Evolutionary conservation across 2,888 invertebrate species (phyloP).

Genomic region (Steromphala cineraria): DNA sequence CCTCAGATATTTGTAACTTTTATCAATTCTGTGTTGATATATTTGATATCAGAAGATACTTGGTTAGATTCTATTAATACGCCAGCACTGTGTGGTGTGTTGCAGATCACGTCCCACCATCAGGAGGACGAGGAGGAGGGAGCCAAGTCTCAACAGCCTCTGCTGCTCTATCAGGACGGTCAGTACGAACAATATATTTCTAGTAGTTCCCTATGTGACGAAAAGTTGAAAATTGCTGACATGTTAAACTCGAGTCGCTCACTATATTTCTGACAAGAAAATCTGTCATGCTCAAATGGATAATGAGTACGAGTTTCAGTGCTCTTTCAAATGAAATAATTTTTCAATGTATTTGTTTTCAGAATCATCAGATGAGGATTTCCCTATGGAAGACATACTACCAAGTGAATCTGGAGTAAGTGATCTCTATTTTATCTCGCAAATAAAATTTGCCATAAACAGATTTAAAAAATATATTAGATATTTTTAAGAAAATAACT

Average conservation of each 20-base stretch:
- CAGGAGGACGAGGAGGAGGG: slow-evolving; percentile 57
- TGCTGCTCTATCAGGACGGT: slow-evolving; percentile 70
- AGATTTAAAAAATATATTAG: no score
- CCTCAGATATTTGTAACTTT: no score
- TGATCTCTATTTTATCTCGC: neutral
- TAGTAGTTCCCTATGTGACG: no score
- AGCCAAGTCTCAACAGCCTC: slow-evolving; percentile 46
- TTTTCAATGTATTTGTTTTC: slow-evolving; percentile 28
- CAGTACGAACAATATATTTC: slow-evolving; percentile 12
- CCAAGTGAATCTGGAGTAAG: slow-evolving; percentile 63
- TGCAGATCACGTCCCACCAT: slow-evolving; percentile 51
- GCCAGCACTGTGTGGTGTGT: neutral
- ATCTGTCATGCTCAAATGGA: no score
- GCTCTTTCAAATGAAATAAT: neutral
- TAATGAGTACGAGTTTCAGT: no score
- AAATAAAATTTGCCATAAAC: neutral
- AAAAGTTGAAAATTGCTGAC: no score
- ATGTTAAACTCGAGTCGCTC: no score
- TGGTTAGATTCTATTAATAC: neutral
- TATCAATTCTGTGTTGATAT: no score
- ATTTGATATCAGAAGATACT: no score
- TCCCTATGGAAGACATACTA: slow-evolving; percentile 54
- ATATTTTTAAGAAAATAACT: no score
- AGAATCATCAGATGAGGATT: slow-evolving; percentile 65
- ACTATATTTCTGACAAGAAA: no score